Evolutionary conservation across 1,140 invertebrate genomes (phyloP).

Genomic region (Chionoecetes opilio): DNA sequence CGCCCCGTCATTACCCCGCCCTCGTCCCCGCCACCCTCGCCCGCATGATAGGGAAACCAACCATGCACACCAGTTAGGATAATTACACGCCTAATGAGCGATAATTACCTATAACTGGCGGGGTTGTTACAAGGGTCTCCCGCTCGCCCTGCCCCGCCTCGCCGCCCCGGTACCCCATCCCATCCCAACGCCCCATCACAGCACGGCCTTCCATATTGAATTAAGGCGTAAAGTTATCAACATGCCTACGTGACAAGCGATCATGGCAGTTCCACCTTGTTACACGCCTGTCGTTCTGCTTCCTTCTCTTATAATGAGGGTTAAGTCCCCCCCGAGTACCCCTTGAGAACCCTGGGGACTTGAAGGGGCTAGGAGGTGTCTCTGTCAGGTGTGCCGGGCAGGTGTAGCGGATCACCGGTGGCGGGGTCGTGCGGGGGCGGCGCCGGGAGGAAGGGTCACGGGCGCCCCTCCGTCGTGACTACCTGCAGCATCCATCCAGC

Average conservation of each 20-base stretch:
- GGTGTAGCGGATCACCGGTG: too few relatives aligned
- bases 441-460: too few relatives aligned
- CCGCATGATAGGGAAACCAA: slow-evolving; percentile 32
- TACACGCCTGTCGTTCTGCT: too few relatives aligned
- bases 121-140: background rate
- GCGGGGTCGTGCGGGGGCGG: too few relatives aligned
- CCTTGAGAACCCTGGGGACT: too few relatives aligned
- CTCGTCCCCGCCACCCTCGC: slow-evolving; percentile 20
- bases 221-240: slow-evolving; percentile 61
- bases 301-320: too few relatives aligned
- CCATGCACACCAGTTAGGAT: slow-evolving; percentile 70
- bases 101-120: slow-evolving; percentile 59
- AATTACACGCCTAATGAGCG: slow-evolving; percentile 67
- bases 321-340: background rate
- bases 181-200: background rate
- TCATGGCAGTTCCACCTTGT: too few relatives aligned
- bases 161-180: background rate
- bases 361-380: too few relatives aligned
- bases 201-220: slow-evolving; percentile 36
- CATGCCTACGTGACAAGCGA: slow-evolving; percentile 38
- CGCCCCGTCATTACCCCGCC: slow-evolving; percentile 43
- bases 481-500: too few relatives aligned
- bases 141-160: background rate
- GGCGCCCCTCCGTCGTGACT: too few relatives aligned
- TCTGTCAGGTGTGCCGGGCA: too few relatives aligned